These are phyloP conservation scores for Phaedon cochleariae DNA, from an alignment of 2,888 invertebrate genomes.

Conservation along the genomic window DNA sequence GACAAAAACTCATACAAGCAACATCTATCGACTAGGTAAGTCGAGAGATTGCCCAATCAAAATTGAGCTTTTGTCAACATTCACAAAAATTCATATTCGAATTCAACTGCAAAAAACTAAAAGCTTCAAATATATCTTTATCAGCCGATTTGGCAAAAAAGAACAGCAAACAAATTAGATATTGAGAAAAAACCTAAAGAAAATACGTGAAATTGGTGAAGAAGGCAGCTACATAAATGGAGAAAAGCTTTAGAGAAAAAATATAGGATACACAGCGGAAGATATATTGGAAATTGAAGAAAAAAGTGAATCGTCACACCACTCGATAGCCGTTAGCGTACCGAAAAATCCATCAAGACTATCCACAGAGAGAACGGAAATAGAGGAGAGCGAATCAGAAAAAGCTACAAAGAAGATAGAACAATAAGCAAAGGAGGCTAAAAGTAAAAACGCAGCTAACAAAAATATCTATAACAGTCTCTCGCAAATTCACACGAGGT, in stretches of 20 bases:
- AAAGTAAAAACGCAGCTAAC: not conserved
- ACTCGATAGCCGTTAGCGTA: not conserved
- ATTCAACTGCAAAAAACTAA: too few species aligned
- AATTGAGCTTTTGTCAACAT: too few species aligned
- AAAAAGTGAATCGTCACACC: not conserved
- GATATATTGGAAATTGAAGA: not conserved
- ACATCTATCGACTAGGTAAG: too few species aligned
- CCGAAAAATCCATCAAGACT: not conserved
- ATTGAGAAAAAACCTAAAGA: too few species aligned
- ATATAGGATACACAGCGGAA: too few species aligned
- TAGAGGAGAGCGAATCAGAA: not conserved
- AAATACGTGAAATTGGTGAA: not conserved
- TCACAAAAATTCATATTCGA: too few species aligned
- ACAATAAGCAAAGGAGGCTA: not conserved
- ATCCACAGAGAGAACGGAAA: not conserved
- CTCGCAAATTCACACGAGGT: slow-evolving; percentile 1
- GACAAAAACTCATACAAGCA: too few species aligned
- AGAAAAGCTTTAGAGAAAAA: not conserved
- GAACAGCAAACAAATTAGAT: too few species aligned
- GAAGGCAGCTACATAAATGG: not conserved
- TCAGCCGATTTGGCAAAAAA: too few species aligned
- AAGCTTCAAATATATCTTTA: too few species aligned
- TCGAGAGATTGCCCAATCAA: too few species aligned
- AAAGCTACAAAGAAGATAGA: not conserved
- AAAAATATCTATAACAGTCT: not conserved